Evolutionary conservation across 37 sponge, comb jelly and placozoan genomes (phyloP), one percentile per base, ranked within the genome.

Genomic region (Amphimedon queenslandica): DNA sequence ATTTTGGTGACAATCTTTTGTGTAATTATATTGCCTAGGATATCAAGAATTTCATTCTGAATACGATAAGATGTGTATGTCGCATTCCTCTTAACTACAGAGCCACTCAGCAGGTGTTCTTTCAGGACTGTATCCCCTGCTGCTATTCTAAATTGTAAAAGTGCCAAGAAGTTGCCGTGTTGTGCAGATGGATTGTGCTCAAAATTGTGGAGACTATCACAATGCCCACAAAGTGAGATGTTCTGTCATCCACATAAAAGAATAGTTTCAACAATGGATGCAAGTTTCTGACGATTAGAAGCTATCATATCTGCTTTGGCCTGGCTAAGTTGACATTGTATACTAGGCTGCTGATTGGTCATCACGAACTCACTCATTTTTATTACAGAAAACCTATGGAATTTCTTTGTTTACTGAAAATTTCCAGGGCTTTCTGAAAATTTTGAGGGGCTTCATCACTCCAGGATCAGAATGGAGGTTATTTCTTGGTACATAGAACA

Each of bases 1-100:
- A 57, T 79, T 40, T 24, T 40, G 8, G n/a, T n/a, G n/a, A 86
- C 27, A 29, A 86, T 79, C 11, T 37, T 60, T 0, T 55, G 30
- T 34, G 40, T 58, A n/a, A 85, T 53, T 25, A 70, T 64, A 30
- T 75, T 34, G 33, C 68, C 74, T 40, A 80, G 38, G 24, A 73
- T 71, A 37, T 35, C 65, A 70, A 86, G 57, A 35, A 85, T 29
- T 21, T 85, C 60, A 57, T 86, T 86, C 51, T 85, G 86, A 25
- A 85, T 55, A 23, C 4, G 32, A 16, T 65, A 30, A 23, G 81
- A 86, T 31, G 63, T 80, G 40, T 86, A 86, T 37, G 53, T 81
- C 24, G 81, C 87, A 74, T 86, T 81, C 40, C 64, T 73, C n/a
- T n/a, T n/a, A n/a, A n/a, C n/a, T n/a, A n/a, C n/a, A 31, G 71